A percentile compares a stretch with the other conserved stretches of the same genome.
Conservation (phyloP, 2,113 vertebrate species). For the Gymnocephalus cernua region DNA sequence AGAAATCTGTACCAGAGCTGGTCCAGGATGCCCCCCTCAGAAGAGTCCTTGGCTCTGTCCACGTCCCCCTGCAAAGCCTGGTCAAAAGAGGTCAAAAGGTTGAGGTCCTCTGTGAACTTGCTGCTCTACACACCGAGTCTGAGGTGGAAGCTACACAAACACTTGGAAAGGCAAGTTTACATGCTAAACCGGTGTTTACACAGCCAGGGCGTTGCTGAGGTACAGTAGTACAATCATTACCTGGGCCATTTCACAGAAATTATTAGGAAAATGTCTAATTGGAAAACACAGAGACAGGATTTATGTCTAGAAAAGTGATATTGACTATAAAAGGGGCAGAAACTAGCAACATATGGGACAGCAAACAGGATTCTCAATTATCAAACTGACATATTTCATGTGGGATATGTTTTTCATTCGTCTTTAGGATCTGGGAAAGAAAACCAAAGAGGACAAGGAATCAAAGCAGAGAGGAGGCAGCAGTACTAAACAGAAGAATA, state of each 20-base stretch:
- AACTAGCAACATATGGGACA: background rate
- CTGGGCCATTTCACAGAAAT: background rate
- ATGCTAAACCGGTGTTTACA: background rate
- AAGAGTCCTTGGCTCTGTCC: slow-evolving; percentile 71
- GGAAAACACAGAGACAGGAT: background rate
- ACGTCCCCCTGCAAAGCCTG: slow-evolving; percentile 77
- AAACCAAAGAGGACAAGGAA: slow-evolving; percentile 72
- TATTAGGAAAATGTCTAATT: background rate
- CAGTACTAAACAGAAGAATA: slow-evolving; percentile 27
- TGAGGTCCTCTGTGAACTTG: slow-evolving; percentile 82
- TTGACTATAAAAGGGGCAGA: background rate
- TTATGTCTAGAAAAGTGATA: background rate
- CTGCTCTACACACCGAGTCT: slow-evolving; percentile 40
- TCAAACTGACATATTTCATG: background rate
- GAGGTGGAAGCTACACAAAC: background rate
- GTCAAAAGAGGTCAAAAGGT: slow-evolving; percentile 68
- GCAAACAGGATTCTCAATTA: background rate
- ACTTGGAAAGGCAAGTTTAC: slow-evolving; percentile 46
- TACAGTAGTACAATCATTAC: background rate
- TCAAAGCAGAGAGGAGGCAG: slow-evolving; percentile 57
- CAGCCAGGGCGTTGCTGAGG: background rate
- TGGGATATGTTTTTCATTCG: background rate
- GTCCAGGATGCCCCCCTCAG: slow-evolving; percentile 79
- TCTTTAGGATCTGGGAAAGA: slow-evolving; percentile 72
- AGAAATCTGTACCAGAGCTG: slow-evolving; percentile 66